Evolutionary conservation across 2,113 vertebrate species (phyloP).

Genomic region (Salvator merianae): DNA sequence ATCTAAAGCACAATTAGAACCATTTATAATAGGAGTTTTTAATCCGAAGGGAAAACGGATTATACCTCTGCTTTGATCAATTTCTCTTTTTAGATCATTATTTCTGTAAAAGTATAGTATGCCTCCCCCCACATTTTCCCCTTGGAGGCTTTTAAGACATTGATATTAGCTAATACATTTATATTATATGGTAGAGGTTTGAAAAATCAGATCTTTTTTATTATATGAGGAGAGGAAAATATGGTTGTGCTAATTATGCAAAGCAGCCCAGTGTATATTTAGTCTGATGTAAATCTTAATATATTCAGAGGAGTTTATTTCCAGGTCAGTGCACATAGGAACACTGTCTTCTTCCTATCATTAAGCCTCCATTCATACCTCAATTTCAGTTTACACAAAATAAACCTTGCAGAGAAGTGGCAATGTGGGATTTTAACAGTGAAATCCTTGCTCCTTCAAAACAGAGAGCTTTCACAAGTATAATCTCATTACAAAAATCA

Average conservation of each 20-base stretch:
- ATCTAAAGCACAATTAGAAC: not conserved
- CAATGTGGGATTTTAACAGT: constrained; percentile 60
- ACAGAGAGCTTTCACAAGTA: constrained; percentile 70
- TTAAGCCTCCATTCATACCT: not conserved
- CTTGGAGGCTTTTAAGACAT: too few species aligned
- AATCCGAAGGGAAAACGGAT: not conserved
- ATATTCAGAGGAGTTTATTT: not conserved
- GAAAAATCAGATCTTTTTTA: constrained; percentile 6
- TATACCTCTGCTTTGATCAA: not conserved
- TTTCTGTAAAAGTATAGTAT: too few species aligned
- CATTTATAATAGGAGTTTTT: not conserved
- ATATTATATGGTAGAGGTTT: not conserved
- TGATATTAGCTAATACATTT: not conserved
- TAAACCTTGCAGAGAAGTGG: constrained; percentile 50
- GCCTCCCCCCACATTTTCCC: too few species aligned
- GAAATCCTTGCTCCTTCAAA: constrained; percentile 69
- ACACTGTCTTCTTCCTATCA: not conserved
- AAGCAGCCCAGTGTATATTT: constrained; percentile 29
- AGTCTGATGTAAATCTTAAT: not conserved
- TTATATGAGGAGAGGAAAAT: not conserved
- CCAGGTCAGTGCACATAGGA: constrained; percentile 33
- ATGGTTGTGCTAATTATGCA: not conserved
- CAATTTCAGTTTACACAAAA: constrained; percentile 33
- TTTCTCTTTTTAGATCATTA: not conserved
- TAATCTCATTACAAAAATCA: constrained; percentile 72